Evolutionary conservation across 2,888 invertebrate species (phyloP), one percentile per base, ranked within the genome.

Genomic region (Dynastes maya): DNA sequence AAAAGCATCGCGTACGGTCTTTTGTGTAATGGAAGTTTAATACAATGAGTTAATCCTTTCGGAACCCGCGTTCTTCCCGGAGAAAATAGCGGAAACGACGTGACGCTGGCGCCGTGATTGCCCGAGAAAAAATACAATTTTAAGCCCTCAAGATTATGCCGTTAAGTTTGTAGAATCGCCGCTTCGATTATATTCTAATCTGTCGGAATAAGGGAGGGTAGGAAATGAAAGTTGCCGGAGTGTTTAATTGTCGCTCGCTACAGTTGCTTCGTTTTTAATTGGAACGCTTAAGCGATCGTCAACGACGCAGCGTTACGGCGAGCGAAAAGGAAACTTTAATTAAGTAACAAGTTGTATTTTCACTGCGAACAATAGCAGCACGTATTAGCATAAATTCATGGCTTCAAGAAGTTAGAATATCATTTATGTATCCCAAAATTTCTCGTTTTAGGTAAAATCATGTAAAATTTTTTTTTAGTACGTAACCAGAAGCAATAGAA

Each of bases 141-240:
- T 75, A 78, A 78, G 68, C 78, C 32, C 45, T 76, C 71, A 51
- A 67, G 77, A 77, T 77, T 77, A 67, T 49, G 53, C 77, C 65
- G 72, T 79, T 79, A 77, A 79, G 77, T 79, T 77, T 63, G 72
- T 37, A 37, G 72, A 79, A 79, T 79, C 70, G 71, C 51, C 32
- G 76, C 71, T 77, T 79, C 79, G 77, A 79, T 79, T 79, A 79
- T 77, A 65, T 79, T 76, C 72, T 79, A 79, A 79, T 79, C 79
- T 79, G 64, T 45, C 65, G 72, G 74, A 74, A 65, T 70, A 53
- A 16, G 67, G 13, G 37, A 64, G 64, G 74, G 65, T 58, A 55
- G 74, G 67, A 75, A 76, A 75, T 58, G 76, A 63, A 58, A 63
- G 75, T 76, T 70, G 75, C 78, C 22, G 32, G 53, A 72, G 64